Base-by-base conservation (phyloP, 1,140 invertebrate genomes). In the Euschistus heros region DNA sequence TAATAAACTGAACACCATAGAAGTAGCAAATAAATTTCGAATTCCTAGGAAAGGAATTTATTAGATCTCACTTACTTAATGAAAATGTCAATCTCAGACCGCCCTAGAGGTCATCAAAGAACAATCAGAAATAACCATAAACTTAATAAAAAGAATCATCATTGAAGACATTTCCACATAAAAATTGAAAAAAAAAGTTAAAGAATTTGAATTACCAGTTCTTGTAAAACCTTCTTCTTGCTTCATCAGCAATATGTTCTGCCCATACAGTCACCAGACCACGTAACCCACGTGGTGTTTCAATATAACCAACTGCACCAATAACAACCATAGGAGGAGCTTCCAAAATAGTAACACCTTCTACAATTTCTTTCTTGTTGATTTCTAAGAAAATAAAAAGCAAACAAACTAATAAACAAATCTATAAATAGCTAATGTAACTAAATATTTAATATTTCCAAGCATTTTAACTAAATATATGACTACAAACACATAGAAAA, bases 281-380 rank as follows among this genome's bases (percentile, higher is more conserved):
- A 68, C 94, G 83, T 60, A 98, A 81, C 73, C 97, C 97, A 79
- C 91, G 91, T 33, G 97, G 97, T 66, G 97, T 99, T 75, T 98
- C 93, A 71, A 99, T 97, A 79, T 99, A 99, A 57, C 97, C 97
- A 73, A 97, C 92, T 71, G 95, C 86, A 73, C 97, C 97, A 71
- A 99, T 94, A 69, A 95, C 84, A 60, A 98, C 85, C 92, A 99
- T 95, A 46, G 97, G 97, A 67, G 97, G 97, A 20, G 97, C 91
- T 81, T 99, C 97, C 68, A 99, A 80, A 74, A 99, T 91, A 44
- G 97, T 99, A 0, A 99, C 97, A 62, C 94, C 93, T 76, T 99
- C 97, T 8, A 99, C 95, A 69, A 99, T 94, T 81, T 99, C 97
- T 77, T 99, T 99, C 81, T 99, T 99, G 82, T 99, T 98, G 26